A percentile compares a stretch with the other conserved stretches of the same genome.
Evolutionary conservation across 2,797 vertebrate species (phyloP).

Genomic region (Threskiornis aethiopicus): DNA sequence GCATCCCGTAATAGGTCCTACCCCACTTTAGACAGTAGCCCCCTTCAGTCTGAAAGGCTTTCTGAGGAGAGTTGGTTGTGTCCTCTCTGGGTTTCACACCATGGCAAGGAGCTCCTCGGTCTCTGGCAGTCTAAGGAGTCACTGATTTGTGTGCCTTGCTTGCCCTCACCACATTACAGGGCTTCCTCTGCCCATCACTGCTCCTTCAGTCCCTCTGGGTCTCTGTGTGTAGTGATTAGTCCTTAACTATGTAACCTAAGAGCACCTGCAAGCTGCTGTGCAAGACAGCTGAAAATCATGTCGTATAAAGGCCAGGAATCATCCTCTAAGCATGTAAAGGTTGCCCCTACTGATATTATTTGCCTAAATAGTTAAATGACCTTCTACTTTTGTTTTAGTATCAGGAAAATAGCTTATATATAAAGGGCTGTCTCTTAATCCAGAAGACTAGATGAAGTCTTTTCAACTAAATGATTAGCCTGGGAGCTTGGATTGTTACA

Average conservation of each 20-base stretch:
- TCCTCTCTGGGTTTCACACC: neutral
- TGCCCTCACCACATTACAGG: rapidly evolving
- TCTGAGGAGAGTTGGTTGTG: neutral
- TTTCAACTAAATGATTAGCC: neutral
- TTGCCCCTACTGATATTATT: neutral
- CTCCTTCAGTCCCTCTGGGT: neutral
- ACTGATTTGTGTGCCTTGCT: rapidly evolving
- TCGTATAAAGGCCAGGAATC: neutral
- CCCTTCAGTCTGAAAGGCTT: neutral
- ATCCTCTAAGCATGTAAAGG: neutral
- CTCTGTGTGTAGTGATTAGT: neutral
- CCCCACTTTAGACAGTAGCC: neutral
- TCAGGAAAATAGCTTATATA: neutral
- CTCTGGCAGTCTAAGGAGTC: neutral
- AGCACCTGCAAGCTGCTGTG: neutral
- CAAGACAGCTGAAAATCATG: neutral
- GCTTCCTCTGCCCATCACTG: neutral
- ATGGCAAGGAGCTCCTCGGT: neutral
- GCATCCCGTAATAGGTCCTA: neutral
- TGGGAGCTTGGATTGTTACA: neutral
- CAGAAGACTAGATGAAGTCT: neutral
- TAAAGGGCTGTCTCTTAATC: neutral
- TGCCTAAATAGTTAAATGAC: neutral
- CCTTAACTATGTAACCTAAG: neutral
- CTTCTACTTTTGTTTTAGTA: neutral